Evolutionary conservation across 2,113 vertebrate genomes (phyloP).

Genomic region (Tragulus kanchil): DNA sequence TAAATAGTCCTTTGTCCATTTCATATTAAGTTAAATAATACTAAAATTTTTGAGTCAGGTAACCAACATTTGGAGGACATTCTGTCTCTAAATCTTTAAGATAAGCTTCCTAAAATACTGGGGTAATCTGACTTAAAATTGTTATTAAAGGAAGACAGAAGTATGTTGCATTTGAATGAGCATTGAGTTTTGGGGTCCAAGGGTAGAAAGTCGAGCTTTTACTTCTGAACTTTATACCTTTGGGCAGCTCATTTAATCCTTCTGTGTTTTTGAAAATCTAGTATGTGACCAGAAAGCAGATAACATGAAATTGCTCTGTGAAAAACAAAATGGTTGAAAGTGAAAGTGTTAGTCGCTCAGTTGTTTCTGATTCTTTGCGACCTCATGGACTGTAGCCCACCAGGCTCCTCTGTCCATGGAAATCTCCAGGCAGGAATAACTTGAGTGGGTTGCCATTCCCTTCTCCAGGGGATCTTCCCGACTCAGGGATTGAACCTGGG

Average conservation of each 20-base stretch:
- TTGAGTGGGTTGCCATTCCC: too few species aligned
- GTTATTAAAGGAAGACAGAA: not conserved
- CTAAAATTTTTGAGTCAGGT: not conserved
- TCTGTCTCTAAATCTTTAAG: not conserved
- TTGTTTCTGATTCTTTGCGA: too few species aligned
- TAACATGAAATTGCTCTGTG: not conserved
- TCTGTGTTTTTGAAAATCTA: not conserved
- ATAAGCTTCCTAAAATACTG: not conserved
- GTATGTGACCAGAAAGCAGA: not conserved
- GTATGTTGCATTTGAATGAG: not conserved
- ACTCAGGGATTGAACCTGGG: too few species aligned
- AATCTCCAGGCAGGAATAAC: too few species aligned
- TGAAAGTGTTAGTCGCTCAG: too few species aligned
- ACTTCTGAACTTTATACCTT: slow-evolving; percentile 14
- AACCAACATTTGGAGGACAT: not conserved
- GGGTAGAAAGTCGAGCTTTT: not conserved
- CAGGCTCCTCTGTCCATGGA: too few species aligned
- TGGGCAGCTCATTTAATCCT: not conserved
- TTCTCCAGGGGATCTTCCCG: too few species aligned
- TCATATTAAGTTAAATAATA: not conserved
- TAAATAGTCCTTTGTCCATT: not conserved
- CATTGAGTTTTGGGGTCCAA: not conserved
- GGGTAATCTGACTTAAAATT: not conserved
- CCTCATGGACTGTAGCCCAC: too few species aligned
- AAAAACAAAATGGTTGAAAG: not conserved